Conservation (phyloP, 2,888 invertebrate species). For the Strigamia transsilvanica region DNA sequence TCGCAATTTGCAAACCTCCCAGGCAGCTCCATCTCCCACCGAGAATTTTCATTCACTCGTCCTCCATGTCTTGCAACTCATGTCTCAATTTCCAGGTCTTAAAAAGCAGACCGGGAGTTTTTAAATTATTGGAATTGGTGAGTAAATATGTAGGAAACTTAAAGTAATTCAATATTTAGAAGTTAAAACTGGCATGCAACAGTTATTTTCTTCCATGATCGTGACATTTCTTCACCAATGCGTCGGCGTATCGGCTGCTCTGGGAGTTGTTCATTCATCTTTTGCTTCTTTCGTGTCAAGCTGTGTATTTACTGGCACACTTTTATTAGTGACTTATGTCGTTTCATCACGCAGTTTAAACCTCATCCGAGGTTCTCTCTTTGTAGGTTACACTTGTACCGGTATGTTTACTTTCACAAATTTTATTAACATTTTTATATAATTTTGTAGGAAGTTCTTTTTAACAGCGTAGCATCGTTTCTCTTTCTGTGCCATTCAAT, state of each 20-base stretch:
- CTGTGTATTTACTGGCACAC: constrained; percentile 13
- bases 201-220: background rate
- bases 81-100: constrained; percentile 22
- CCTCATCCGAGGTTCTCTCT: background rate
- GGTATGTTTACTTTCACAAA: background rate
- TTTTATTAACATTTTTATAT: background rate
- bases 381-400: background rate
- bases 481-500: constrained; percentile 81
- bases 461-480: constrained; percentile 79
- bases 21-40: background rate
- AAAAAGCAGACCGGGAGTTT: background rate
- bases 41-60: background rate
- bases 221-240: background rate
- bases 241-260: background rate
- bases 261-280: constrained; percentile 14
- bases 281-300: background rate
- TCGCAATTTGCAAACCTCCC: background rate
- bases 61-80: background rate
- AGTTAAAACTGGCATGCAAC: background rate
- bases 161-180: background rate
- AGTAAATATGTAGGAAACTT: background rate
- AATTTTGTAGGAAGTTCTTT: constrained; percentile 75
- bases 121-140: constrained; percentile 5
- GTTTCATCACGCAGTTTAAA: background rate
- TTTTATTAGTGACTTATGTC: background rate